Evolutionary conservation across 1,140 invertebrate genomes (phyloP), one percentile per base, ranked within the genome.

Genomic region (Euwallacea similis): DNA sequence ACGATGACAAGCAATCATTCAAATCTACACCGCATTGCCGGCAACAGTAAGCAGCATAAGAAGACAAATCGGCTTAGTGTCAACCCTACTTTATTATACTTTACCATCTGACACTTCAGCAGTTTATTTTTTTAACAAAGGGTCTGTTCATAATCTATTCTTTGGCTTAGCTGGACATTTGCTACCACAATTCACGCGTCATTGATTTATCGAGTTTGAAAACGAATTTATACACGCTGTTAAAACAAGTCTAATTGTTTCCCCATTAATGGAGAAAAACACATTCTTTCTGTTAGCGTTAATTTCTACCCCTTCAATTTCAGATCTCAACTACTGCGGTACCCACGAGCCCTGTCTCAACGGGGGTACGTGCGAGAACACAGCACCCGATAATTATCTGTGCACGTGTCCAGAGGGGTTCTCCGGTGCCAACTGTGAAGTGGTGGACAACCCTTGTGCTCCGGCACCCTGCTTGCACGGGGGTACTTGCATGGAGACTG

Each of bases 261-360:
- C 21, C 4, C 4, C 4, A 33, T 33, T 33, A 33, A 33, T 33
- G 1, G 4, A 33, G 4, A 33, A 33, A 33, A 33, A 33, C 21
- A 33, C 21, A 33, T 2, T 2, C 21, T 4, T 33, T 33, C 21
- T 33, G 21, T 33, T 33, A 33, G 21, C 21, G 21, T 33, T 54
- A 53, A 53, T 15, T 16, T 65, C 2, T n/a, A 58, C 21, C 11
- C 8, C 79, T 66, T 83, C 81, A 70, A 79, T 83, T 82, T 65
- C 83, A 90, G 97, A 99, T 87, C 87, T 99, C 75, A 98, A 98
- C 84, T 98, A 96, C 84, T 99, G 97, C 83, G 97, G 96, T 54
- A 97, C 97, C 61, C 94, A 98, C 84, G 93, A 95, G 81, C 96
- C 96, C 1, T 99, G 97, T 83, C 89, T 90, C 76, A 97, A 98